These are phyloP conservation scores for Sitophilus oryzae DNA, from an alignment of 1,140 invertebrate genomes.

Conservation along the genomic window DNA sequence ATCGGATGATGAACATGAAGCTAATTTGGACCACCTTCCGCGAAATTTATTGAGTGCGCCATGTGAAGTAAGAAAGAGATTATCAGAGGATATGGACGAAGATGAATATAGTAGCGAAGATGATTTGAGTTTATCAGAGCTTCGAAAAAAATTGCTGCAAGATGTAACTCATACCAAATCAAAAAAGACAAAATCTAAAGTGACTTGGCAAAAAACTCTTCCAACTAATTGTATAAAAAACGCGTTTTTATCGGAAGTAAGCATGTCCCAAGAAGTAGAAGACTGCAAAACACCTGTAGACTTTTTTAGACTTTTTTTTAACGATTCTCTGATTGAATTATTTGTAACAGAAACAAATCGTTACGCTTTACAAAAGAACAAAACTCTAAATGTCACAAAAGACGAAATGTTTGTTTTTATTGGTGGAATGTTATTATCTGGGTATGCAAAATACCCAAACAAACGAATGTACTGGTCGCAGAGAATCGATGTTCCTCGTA, in stretches of 20 bases:
- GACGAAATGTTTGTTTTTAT: constrained; percentile 26
- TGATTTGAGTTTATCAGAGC: constrained; percentile 6
- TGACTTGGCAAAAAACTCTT: constrained; percentile 2
- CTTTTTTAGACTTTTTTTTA: constrained; percentile 22
- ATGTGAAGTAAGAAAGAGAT: too few relatives aligned
- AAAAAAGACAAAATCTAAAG: not conserved
- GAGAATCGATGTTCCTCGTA: constrained; percentile 24
- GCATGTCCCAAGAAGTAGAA: constrained; percentile 7
- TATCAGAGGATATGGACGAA: constrained; percentile 5
- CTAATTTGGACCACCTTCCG: constrained; percentile 13
- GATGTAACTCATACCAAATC: too few relatives aligned
- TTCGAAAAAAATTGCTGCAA: constrained; percentile 2
- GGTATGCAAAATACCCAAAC: constrained; percentile 27
- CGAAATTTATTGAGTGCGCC: constrained; percentile 12
- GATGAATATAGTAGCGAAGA: constrained; percentile 12
- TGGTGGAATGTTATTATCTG: constrained; percentile 24
- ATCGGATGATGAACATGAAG: constrained; percentile 18
- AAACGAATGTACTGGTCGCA: constrained; percentile 26
- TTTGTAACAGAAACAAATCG: constrained; percentile 15
- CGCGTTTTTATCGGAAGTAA: constrained; percentile 2
- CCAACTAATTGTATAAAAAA: constrained; percentile 5
- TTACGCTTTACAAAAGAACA: constrained; percentile 18
- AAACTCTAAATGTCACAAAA: constrained; percentile 8
- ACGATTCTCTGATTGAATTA: constrained; percentile 7
- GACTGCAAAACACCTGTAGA: constrained; percentile 9